Conservation (phyloP, 2,113 vertebrate species). For the Nicator chloris region DNA sequence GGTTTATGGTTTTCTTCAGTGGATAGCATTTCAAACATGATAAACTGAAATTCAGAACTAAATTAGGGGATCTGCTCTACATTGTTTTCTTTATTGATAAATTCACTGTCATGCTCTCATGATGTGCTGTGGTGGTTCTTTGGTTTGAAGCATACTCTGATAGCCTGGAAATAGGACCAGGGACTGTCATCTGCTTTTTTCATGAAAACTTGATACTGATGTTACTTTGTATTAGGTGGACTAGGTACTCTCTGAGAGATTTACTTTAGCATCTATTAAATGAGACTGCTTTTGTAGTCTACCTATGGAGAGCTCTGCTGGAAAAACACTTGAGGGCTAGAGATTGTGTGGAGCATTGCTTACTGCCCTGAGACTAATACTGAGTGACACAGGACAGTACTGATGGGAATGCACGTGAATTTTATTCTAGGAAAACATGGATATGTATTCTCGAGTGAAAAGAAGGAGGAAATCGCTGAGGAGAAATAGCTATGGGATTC, state of each 20-base stretch:
- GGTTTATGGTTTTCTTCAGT: background rate
- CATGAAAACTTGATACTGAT: background rate
- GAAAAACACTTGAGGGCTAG: background rate
- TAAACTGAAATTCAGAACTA: background rate
- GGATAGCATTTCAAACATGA: background rate
- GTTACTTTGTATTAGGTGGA: background rate
- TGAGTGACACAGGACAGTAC: background rate
- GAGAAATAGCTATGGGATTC: slow-evolving; percentile 91
- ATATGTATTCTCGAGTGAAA: slow-evolving; percentile 99
- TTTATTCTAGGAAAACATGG: slow-evolving; percentile 92
- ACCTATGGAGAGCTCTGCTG: background rate
- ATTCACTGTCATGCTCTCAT: background rate
- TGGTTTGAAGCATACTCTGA: background rate
- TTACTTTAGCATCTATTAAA: background rate
- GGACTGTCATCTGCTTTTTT: background rate
- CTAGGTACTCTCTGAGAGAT: background rate
- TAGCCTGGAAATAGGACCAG: background rate
- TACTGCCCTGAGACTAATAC: background rate
- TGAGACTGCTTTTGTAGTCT: background rate
- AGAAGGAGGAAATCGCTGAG: slow-evolving; percentile 91
- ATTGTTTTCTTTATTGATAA: background rate
- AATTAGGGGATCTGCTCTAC: background rate
- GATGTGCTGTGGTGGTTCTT: background rate
- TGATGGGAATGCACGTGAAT: background rate
- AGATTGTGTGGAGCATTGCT: background rate